Conservation (phyloP, 2,888 invertebrate species). For the Dolichopus griseipennis region DNA sequence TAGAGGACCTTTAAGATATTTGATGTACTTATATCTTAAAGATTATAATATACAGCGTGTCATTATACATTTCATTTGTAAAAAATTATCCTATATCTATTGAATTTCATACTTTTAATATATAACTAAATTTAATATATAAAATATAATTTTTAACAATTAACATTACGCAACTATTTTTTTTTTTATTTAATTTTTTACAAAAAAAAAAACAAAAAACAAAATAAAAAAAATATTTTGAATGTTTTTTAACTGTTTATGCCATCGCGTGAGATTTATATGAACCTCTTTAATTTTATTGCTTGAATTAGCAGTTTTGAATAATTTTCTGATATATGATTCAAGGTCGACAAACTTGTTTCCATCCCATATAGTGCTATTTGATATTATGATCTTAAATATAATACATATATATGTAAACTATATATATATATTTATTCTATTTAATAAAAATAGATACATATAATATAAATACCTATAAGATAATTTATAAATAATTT, state of each 20-base stretch:
- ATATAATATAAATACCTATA: not conserved
- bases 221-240: too few relatives aligned
- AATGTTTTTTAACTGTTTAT: not conserved
- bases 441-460: too few relatives aligned
- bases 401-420: not conserved
- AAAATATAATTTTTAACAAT: not conserved
- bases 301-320: constrained; percentile 3
- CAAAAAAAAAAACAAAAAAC: too few relatives aligned
- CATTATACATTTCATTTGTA: too few relatives aligned
- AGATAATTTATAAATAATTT: not conserved
- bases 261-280: constrained; percentile 3
- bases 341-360: constrained; percentile 41
- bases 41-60: too few relatives aligned
- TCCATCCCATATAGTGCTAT: constrained; percentile 12
- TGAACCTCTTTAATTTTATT: not conserved
- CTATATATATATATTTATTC: not conserved
- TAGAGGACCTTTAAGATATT: too few relatives aligned
- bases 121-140: too few relatives aligned
- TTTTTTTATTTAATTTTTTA: too few relatives aligned
- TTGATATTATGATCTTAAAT: not conserved
- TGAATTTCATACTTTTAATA: too few relatives aligned
- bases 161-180: not conserved
- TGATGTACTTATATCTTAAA: too few relatives aligned
- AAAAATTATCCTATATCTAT: too few relatives aligned
- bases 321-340: constrained; percentile 25